These are phyloP conservation scores for Gadus macrocephalus DNA, from an alignment of 2,113 vertebrate species.

Conservation along the genomic window DNA sequence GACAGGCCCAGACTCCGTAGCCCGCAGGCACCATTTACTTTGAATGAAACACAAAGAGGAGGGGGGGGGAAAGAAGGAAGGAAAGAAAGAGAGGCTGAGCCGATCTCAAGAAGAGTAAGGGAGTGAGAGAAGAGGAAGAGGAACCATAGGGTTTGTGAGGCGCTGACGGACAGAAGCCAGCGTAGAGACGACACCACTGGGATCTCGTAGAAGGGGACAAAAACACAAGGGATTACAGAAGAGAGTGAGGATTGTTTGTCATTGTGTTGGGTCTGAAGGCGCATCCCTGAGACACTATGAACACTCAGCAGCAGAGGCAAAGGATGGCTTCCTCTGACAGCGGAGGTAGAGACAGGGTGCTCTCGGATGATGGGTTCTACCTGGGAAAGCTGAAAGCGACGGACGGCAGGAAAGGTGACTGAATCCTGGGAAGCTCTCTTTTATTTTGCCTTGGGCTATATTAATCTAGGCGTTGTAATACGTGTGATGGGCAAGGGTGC, in stretches of 20 bases:
- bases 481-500: no score
- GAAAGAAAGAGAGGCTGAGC: slow-evolving; percentile 39
- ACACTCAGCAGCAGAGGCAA: slow-evolving; percentile 52
- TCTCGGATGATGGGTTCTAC: slow-evolving; percentile 71
- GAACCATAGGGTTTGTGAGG: slow-evolving; percentile 47
- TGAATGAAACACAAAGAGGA: slow-evolving; percentile 48
- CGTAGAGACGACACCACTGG: no score
- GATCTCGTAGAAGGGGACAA: not conserved
- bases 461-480: not conserved
- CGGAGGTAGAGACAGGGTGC: slow-evolving; percentile 58
- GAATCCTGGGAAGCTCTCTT: not conserved
- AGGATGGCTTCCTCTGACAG: slow-evolving; percentile 67
- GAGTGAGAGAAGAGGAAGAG: slow-evolving; percentile 7
- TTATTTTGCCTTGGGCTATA: not conserved
- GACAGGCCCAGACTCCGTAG: slow-evolving; percentile 63
- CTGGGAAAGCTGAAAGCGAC: slow-evolving; percentile 75
- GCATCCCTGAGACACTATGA: slow-evolving; percentile 52
- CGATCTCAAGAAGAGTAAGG: slow-evolving; percentile 37
- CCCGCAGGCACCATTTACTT: slow-evolving; percentile 61
- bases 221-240: not conserved
- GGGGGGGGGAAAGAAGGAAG: slow-evolving; percentile 32
- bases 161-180: slow-evolving; percentile 15
- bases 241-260: slow-evolving; percentile 18
- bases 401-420: slow-evolving; percentile 76
- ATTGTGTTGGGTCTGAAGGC: not conserved